A percentile compares a stretch with the other conserved stretches of the same genome.
Conservation (phyloP, 2,888 invertebrate species). For the Cartodere bifasciata region DNA sequence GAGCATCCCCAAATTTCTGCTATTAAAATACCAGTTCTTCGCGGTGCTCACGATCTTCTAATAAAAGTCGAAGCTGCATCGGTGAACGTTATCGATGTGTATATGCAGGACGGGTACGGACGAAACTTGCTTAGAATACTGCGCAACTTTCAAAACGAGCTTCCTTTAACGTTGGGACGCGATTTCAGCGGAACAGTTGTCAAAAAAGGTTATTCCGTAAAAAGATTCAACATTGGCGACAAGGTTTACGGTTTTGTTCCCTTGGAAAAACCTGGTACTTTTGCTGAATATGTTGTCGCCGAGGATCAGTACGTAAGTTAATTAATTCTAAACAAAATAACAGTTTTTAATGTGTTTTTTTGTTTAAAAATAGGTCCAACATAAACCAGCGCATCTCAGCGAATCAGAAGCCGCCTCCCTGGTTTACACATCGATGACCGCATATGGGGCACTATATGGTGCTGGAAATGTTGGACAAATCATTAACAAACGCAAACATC, state of each 20-base stretch:
- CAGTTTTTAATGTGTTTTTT: no score
- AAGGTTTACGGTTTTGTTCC: slow-evolving; percentile 86
- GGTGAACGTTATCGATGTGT: slow-evolving; percentile 83
- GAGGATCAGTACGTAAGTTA: slow-evolving; percentile 23
- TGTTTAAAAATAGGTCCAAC: no score
- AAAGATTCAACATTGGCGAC: slow-evolving; percentile 52
- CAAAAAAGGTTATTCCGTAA: slow-evolving; percentile 54
- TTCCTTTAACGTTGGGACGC: slow-evolving; percentile 79
- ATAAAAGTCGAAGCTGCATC: slow-evolving; percentile 76
- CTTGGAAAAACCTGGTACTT: slow-evolving; percentile 63
- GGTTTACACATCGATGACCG: slow-evolving; percentile 77
- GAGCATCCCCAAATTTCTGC: slow-evolving; percentile 48
- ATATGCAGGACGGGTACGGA: slow-evolving; percentile 81
- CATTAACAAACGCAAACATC: slow-evolving; percentile 31
- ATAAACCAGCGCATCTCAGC: slow-evolving; percentile 49
- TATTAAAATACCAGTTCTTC: slow-evolving; percentile 56
- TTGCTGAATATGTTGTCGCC: slow-evolving; percentile 61
- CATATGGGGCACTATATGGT: slow-evolving; percentile 66
- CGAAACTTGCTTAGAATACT: slow-evolving; percentile 52
- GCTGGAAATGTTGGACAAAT: slow-evolving; percentile 44
- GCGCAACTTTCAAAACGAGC: slow-evolving; percentile 49
- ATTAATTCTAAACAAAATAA: no score
- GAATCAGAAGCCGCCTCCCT: slow-evolving; percentile 64
- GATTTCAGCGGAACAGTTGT: slow-evolving; percentile 83
- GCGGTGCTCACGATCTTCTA: slow-evolving; percentile 60